Base-by-base conservation (phyloP, 2,888 invertebrate species). In the Andrena marginata region DNA sequence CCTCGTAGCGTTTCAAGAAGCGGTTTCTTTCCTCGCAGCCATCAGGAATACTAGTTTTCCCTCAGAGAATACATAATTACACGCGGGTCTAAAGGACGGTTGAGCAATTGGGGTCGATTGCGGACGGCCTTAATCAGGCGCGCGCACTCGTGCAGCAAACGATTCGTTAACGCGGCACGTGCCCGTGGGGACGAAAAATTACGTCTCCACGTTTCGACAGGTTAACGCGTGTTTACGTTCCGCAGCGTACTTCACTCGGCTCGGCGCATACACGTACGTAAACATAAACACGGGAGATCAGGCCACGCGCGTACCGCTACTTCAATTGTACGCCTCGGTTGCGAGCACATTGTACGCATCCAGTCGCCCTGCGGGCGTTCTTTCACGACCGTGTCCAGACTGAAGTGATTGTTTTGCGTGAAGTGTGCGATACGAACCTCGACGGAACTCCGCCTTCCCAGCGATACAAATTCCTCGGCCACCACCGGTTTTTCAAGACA, bases 21-120 rank as follows among this genome's bases (percentile, higher is more conserved):
- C 13, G 56, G 23, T 20, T 20, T 56, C 23, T 10, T 23, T 48
- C 23, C 1, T 56, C 54, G 48, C 20, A 26, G 79, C 42, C 56
- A 64, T 51, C 33, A 29, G 26, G 1, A 29, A 7, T 20, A 20
- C 29, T 8, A 42, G 5, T 23, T 13, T 23, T 20, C 13, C 62
- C 69, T 60, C 48, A n/a, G 20, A 7, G 49, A 54, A 77, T 67
- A 68, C 26, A 35, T 62, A 78, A 82, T 84, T 78, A 78, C 64
- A 60, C 42, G 54, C 42, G 42, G 1, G 62, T 72, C 26, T 13
- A 26, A 51, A 69, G 73, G 5, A 63, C 49, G 51, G 13, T 62
- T 8, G 20, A 75, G 73, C 87, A 87, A 87, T 87, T 84, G 76
- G 56, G 77, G 87, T 76, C 82, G 80, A 84, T 80, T 73, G 80